phyloP scores from a whole-genome alignment of 1,140 invertebrate species.

The Brachionus asplanchnoidis region DNA sequence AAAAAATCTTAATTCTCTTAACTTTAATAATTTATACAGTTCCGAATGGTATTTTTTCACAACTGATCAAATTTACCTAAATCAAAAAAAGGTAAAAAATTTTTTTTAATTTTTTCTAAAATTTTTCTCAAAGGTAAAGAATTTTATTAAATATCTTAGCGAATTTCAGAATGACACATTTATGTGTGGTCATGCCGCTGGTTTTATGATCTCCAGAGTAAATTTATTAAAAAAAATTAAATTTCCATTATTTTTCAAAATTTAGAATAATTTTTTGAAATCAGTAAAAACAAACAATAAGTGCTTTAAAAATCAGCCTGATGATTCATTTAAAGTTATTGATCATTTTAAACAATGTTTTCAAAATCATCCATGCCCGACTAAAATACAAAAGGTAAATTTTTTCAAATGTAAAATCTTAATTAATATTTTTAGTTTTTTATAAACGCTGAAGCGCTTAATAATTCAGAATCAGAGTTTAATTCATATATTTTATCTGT shows the following conservation, averaged over 20 bases:
- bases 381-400: not conserved
- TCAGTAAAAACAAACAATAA: not conserved
- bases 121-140: not conserved
- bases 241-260: not conserved
- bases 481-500: not conserved
- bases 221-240: not conserved
- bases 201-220: not conserved
- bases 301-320: not conserved
- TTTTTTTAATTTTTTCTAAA: too few species aligned
- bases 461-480: not conserved
- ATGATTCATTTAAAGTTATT: not conserved
- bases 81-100: not conserved
- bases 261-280: not conserved
- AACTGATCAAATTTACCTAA: not conserved
- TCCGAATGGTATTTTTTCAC: not conserved
- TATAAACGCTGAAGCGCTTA: not conserved
- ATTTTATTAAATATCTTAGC: not conserved
- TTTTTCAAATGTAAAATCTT: not conserved
- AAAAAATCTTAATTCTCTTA: not conserved
- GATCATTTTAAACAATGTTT: not conserved
- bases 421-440: not conserved
- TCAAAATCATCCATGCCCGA: not conserved
- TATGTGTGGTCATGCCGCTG: not conserved
- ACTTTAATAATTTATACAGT: not conserved
- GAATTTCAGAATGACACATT: not conserved